These are phyloP conservation scores for Arnoldichthys spilopterus DNA, from an alignment of 2,797 vertebrate species.

Conservation along the genomic window DNA sequence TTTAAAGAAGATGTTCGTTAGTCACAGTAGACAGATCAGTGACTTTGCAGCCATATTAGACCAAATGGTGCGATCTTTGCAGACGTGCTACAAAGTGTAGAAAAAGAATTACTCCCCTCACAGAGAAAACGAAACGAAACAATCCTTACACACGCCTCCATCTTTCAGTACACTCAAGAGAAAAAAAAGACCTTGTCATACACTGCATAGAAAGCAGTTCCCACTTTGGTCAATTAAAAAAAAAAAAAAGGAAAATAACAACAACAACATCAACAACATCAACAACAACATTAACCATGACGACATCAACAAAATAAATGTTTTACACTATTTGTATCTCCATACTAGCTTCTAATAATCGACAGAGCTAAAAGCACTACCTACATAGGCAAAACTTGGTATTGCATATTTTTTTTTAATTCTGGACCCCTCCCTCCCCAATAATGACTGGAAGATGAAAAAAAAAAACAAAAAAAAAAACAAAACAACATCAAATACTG, in stretches of 20 bases:
- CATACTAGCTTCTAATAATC: conserved; percentile 98
- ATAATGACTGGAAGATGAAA: conserved; percentile 99
- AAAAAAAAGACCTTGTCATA: conserved; percentile 93
- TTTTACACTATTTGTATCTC: conserved; percentile 89
- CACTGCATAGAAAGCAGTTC: conserved; percentile 99
- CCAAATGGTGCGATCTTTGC: conserved; percentile 86
- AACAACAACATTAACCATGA: conserved; percentile 73
- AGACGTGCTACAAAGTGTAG: conserved; percentile 86
- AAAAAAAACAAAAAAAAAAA: conserved; percentile 82
- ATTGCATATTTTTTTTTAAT: conserved; percentile 99
- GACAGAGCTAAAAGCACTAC: conserved; percentile 99
- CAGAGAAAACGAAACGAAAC: conserved; percentile 82
- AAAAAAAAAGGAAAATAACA: conserved; percentile 67
- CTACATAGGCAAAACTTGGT: conserved; percentile 99
- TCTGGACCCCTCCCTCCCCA: conserved; percentile 91
- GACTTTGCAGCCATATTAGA: conserved; percentile 92
- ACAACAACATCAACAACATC: conserved; percentile 76
- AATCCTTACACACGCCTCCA: conserved; percentile 83
- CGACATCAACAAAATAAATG: conserved; percentile 83
- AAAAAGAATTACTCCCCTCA: conserved; percentile 64
- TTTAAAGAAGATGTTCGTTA: conserved; percentile 80
- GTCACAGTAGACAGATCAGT: conserved; percentile 94
- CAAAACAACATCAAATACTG: conserved; percentile 97
- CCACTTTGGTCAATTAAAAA: conserved; percentile 98
- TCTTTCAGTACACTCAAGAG: conserved; percentile 84